Percentiles rank a stretch among this genome's conserved stretches.
Evolutionary conservation across 2,113 vertebrate genomes (phyloP).

Genomic region (Psittacara wagleri): DNA sequence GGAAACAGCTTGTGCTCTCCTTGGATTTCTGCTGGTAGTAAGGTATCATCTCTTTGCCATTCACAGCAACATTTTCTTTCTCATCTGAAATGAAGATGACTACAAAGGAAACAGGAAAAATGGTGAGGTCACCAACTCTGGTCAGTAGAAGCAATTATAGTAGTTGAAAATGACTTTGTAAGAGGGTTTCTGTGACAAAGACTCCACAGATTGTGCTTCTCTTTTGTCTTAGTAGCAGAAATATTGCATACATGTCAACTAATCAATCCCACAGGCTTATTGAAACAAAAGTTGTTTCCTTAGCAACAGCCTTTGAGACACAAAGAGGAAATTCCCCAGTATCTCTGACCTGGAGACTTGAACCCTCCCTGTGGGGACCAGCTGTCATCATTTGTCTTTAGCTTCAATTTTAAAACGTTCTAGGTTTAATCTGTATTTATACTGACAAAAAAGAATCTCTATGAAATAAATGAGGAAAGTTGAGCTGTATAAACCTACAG

Average conservation of each 20-base stretch:
- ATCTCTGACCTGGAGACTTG: not conserved
- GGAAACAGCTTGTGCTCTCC: not conserved
- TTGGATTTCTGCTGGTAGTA: not conserved
- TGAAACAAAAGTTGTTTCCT: not conserved
- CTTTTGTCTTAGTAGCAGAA: not conserved
- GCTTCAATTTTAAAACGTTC: conserved; percentile 1
- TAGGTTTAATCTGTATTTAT: conserved; percentile 32
- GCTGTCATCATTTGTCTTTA: conserved; percentile 16
- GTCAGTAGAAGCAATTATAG: not conserved
- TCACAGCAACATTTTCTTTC: not conserved
- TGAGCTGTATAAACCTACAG: conserved; percentile 16
- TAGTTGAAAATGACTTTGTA: not conserved
- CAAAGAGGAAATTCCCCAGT: not conserved
- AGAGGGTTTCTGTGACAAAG: not conserved
- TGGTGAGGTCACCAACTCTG: not conserved
- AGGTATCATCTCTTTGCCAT: not conserved
- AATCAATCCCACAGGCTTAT: not conserved
- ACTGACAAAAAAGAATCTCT: conserved; percentile 5
- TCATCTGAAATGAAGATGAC: not conserved
- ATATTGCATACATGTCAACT: not conserved
- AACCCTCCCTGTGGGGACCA: not conserved
- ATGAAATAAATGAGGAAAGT: not conserved
- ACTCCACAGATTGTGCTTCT: not conserved
- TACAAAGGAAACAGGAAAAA: not conserved
- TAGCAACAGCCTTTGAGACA: conserved; percentile 1